Percentiles rank a stretch among this genome's conserved stretches.
phyloP scores from a whole-genome alignment of 2,797 vertebrate species.

The Amphiprion clarkii region DNA sequence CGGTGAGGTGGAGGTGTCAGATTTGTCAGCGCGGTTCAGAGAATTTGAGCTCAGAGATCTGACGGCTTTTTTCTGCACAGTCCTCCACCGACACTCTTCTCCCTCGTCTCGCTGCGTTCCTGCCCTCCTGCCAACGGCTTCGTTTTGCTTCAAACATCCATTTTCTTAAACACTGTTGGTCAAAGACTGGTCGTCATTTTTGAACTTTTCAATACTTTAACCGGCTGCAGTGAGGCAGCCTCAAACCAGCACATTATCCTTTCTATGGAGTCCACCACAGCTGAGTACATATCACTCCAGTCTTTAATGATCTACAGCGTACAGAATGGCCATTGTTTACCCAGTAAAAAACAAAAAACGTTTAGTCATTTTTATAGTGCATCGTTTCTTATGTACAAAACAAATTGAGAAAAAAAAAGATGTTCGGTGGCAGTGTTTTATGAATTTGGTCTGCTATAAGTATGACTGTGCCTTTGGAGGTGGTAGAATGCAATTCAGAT shows the following conservation, averaged over 20 bases:
- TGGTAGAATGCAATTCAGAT: slow-evolving; percentile 88
- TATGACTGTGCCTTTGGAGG: slow-evolving; percentile 90
- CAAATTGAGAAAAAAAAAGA: slow-evolving; percentile 64
- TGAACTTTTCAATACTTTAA: slow-evolving; percentile 44
- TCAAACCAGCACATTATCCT: slow-evolving; percentile 83
- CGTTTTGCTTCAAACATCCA: slow-evolving; percentile 70
- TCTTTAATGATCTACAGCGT: slow-evolving; percentile 69
- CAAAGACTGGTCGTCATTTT: slow-evolving; percentile 54
- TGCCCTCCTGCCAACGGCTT: slow-evolving; percentile 64
- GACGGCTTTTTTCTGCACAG: slow-evolving; percentile 41
- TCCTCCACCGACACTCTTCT: slow-evolving; percentile 56
- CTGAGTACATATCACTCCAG: slow-evolving; percentile 79
- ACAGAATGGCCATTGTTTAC: slow-evolving; percentile 78
- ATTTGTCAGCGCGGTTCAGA: slow-evolving; percentile 28
- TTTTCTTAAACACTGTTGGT: slow-evolving; percentile 69
- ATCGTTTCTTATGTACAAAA: slow-evolving; percentile 82
- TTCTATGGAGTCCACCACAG: slow-evolving; percentile 65
- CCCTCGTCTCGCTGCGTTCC: slow-evolving; percentile 46
- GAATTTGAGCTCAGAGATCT: slow-evolving; percentile 36
- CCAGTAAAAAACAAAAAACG: slow-evolving; percentile 69
- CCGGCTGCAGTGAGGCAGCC: slow-evolving; percentile 62
- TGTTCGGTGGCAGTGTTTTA: slow-evolving; percentile 85
- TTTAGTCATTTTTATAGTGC: slow-evolving; percentile 80
- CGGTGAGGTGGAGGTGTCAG: slow-evolving; percentile 48
- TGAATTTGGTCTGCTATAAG: slow-evolving; percentile 86